A percentile compares a stretch with the other conserved stretches of the same genome.
phyloP scores from a whole-genome alignment of 2,113 vertebrate genomes.

The Peromyscus polionotus region DNA sequence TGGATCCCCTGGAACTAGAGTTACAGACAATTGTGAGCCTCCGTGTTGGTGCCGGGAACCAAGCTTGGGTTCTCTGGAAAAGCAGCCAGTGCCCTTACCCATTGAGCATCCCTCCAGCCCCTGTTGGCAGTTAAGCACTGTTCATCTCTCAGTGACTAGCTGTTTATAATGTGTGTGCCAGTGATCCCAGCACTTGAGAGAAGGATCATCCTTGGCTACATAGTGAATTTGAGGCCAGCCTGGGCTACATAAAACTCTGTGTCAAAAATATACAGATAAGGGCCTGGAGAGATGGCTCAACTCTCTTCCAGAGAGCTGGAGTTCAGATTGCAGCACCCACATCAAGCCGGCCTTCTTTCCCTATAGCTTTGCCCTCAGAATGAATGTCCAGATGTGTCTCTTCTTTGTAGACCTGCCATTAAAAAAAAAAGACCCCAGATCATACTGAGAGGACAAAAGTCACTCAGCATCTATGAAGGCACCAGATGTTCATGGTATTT shows the following conservation, averaged over 20 bases:
- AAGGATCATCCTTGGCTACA: not conserved
- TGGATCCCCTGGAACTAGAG: not conserved
- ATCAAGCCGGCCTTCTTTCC: not conserved
- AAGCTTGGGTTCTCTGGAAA: not conserved
- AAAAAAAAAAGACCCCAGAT: not conserved
- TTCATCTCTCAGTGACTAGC: not conserved
- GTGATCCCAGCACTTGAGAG: not conserved
- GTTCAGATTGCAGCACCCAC: not conserved
- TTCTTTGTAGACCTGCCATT: conserved; percentile 55
- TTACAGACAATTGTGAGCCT: not conserved
- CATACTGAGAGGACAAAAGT: not conserved
- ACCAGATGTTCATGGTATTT: conserved; percentile 39
- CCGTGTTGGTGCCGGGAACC: not conserved
- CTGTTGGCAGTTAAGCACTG: not conserved
- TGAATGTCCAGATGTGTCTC: conserved; percentile 41
- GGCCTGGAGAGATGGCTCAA: not conserved
- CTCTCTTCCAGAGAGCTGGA: not conserved
- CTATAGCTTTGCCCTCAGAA: conserved; percentile 6
- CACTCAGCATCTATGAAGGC: conserved; percentile 54
- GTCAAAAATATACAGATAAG: not conserved
- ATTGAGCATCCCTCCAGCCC: not conserved
- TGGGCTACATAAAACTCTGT: not conserved
- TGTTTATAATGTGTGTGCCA: not conserved
- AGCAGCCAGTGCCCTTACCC: not conserved
- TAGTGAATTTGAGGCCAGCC: not conserved